These are phyloP conservation scores for Abrostola tripartita DNA, from an alignment of 2,888 invertebrate species.

Conservation along the genomic window DNA sequence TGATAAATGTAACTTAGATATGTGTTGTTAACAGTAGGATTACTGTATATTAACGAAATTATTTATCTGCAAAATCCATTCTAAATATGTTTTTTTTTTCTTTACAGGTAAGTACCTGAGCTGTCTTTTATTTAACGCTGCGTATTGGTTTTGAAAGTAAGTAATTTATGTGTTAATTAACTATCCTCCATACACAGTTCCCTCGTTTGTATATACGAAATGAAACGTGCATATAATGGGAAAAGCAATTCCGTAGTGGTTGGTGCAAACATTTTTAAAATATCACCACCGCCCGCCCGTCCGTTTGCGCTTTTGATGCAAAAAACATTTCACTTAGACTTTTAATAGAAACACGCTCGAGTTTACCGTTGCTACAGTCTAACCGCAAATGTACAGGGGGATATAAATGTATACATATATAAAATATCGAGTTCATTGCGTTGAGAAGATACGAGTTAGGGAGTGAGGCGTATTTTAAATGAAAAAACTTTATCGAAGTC, in stretches of 20 bases:
- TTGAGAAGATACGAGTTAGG: too few relatives aligned
- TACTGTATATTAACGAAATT: too few relatives aligned
- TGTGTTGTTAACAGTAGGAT: not conserved
- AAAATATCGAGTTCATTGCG: constrained; percentile 1
- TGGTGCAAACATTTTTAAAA: constrained; percentile 38
- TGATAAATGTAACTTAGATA: constrained; percentile 15
- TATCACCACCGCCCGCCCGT: constrained; percentile 14
- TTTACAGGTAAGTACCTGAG: constrained; percentile 41
- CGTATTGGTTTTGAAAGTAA: not conserved
- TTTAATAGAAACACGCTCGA: constrained; percentile 41
- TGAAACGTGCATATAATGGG: not conserved
- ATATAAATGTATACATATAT: constrained; percentile 13
- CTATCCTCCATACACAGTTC: not conserved
- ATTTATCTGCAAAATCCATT: too few relatives aligned
- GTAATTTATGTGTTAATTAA: not conserved
- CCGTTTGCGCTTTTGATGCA: constrained; percentile 36
- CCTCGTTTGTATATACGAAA: not conserved
- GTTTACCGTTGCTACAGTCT: constrained; percentile 20
- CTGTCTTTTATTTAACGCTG: not conserved
- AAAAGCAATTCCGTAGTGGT: constrained; percentile 16
- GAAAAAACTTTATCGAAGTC: not conserved
- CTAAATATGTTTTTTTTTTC: constrained; percentile 1
- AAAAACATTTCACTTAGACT: constrained; percentile 43
- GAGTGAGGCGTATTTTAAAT: too few relatives aligned
- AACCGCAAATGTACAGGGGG: constrained; percentile 13